Conservation (phyloP, 2,797 vertebrate species). For the Nyctalus aviator region DNA sequence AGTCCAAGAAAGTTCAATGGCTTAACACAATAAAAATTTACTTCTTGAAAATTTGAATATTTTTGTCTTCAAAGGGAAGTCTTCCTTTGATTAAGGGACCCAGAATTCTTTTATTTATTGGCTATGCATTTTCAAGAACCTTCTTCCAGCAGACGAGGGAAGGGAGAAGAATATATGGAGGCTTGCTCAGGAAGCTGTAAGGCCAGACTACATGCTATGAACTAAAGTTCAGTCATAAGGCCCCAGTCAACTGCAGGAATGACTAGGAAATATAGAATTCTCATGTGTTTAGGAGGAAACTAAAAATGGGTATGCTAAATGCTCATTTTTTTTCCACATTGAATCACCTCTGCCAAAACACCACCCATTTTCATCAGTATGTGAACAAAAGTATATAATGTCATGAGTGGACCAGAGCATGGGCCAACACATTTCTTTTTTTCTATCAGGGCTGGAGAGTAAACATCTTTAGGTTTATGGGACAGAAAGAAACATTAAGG, state of each 20-base stretch:
- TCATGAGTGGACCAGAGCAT: neutral
- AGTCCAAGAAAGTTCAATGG: neutral
- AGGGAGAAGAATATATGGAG: neutral
- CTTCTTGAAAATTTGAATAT: slow-evolving; percentile 29
- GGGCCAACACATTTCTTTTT: neutral
- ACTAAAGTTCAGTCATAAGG: neutral
- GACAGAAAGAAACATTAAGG: slow-evolving; percentile 33
- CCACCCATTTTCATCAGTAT: neutral
- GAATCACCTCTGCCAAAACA: slow-evolving; percentile 4
- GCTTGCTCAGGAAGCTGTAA: neutral
- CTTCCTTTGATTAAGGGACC: neutral
- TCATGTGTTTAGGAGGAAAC: neutral
- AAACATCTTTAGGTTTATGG: neutral
- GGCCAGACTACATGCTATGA: neutral
- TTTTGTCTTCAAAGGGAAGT: neutral
- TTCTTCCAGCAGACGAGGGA: neutral
- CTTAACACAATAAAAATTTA: neutral
- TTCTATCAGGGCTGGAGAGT: neutral
- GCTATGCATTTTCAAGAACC: neutral
- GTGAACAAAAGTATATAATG: neutral
- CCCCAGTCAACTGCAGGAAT: neutral
- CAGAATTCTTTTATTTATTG: neutral
- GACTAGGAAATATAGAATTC: neutral
- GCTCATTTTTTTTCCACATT: neutral
- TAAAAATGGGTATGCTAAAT: neutral